A percentile compares a stretch with the other conserved stretches of the same genome.
Evolutionary conservation across 1,140 invertebrate genomes (phyloP).

Genomic region (Drosophila elegans): DNA sequence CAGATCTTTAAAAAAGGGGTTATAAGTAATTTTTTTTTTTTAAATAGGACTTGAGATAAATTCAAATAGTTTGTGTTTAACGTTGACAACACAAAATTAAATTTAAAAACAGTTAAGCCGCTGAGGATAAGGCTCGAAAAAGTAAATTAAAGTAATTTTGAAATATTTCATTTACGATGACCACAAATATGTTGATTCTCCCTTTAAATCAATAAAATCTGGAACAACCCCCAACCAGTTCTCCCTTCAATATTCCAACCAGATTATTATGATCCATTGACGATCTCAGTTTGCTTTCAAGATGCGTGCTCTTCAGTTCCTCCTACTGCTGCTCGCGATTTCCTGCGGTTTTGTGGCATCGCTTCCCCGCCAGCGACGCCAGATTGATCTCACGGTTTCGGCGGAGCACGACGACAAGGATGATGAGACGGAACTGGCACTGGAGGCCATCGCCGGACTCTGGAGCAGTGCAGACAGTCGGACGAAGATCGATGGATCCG

Average conservation of each 20-base stretch:
- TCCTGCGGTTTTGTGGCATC: constrained; percentile 8
- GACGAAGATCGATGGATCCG: constrained; percentile 78
- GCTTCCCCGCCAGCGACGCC: constrained; percentile 43
- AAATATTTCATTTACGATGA: too few relatives aligned
- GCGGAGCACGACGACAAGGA: constrained; percentile 80
- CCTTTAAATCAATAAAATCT: background rate
- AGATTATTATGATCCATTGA: background rate
- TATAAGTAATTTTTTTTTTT: too few relatives aligned
- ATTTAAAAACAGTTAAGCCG: too few relatives aligned
- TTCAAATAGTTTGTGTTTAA: too few relatives aligned
- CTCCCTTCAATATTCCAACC: background rate
- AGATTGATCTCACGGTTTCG: constrained; percentile 77
- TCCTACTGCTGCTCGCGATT: constrained; percentile 37
- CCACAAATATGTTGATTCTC: too few relatives aligned
- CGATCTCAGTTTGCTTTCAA: constrained; percentile 43
- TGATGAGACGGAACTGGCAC: constrained; percentile 74
- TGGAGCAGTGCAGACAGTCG: constrained; percentile 77
- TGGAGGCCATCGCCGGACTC: constrained; percentile 80
- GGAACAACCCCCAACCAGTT: background rate
- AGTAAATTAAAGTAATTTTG: too few relatives aligned
- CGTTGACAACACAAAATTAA: too few relatives aligned
- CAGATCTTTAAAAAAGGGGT: too few relatives aligned
- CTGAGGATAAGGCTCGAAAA: too few relatives aligned
- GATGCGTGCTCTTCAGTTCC: constrained; percentile 61
- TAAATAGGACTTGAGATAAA: too few relatives aligned